These are phyloP conservation scores for Eira barbara DNA, from an alignment of 2,113 vertebrate species.

Conservation along the genomic window DNA sequence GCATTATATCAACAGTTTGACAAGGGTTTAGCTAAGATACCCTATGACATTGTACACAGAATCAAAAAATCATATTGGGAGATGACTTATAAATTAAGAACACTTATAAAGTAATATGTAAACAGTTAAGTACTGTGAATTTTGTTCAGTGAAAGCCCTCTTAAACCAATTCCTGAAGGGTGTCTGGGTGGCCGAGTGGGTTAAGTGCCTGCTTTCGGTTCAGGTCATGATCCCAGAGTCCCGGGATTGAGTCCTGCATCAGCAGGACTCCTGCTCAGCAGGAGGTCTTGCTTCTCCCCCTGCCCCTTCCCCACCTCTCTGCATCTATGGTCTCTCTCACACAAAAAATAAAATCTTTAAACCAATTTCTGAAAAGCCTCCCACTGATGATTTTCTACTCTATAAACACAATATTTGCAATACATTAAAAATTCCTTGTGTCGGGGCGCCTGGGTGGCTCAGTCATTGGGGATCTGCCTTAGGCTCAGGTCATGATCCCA, in stretches of 20 bases:
- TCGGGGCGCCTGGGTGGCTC: no score
- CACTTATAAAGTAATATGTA: slow-evolving; percentile 18
- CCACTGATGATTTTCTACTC: neutral
- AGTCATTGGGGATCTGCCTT: no score
- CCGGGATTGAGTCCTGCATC: no score
- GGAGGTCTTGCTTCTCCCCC: no score
- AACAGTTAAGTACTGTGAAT: neutral
- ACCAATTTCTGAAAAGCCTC: neutral
- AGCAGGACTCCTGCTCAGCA: no score
- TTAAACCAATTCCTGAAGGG: neutral
- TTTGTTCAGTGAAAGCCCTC: neutral
- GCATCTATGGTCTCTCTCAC: no score
- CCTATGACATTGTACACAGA: neutral
- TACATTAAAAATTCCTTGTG: neutral
- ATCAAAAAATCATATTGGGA: neutral
- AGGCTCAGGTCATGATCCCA: no score
- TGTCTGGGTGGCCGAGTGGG: no score
- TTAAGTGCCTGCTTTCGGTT: no score
- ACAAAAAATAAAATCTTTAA: neutral
- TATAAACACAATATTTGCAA: neutral
- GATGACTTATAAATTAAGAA: neutral
- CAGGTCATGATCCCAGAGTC: no score
- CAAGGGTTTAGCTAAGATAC: neutral
- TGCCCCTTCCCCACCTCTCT: no score
- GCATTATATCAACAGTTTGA: neutral